Evolutionary conservation across 2,113 vertebrate species (phyloP), one percentile per base, ranked within the genome.

Genomic region (Vanacampus margaritifer): DNA sequence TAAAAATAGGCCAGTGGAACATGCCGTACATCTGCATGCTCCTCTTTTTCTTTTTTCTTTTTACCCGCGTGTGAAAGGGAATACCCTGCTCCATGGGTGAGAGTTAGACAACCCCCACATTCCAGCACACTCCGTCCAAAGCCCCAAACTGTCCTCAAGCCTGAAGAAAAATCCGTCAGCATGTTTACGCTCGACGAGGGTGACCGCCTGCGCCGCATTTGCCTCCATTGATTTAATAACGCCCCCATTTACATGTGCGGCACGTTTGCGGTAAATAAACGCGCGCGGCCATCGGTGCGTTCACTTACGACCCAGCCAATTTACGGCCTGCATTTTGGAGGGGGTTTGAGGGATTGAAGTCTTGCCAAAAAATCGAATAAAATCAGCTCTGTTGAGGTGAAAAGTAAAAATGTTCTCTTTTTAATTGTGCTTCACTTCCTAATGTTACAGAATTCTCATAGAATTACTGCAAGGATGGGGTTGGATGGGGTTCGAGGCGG

Each of bases 1-100:
- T 75, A 75, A 75, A 86, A 86, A 72, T 79, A 75, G 87, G 73
- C 77, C 73, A 78, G 62, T 80, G 74, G 77, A 83, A 83, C 71
- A 75, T 16, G 17, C 43, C 59, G 63, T 81, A 68, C 65, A 51
- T 17, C 79, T 74, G 69, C 28, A 56, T 59, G 62, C 5, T 73
- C 64, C 68, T 74, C 48, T 69, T 80, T 67, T 73, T 72, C 71
- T 71, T 65, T 72, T 73, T 71, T 66, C n/a, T 69, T 53, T 78
- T 48, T 65, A 56, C 67, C 50, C 39, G 2, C 53, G 54, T 72
- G 72, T 83, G 88, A 88, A 89, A 87, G 69, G 68, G 83, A 83
- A 90, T 85, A 88, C 80, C 76, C 70, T 73, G 75, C 82, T 67
- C 75, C 75, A 73, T 70, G 46, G 63, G 24, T 28, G 53, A 56